A percentile compares a stretch with the other conserved stretches of the same genome.
Evolutionary conservation across 92 coral and sea anemone species (phyloP).

Genomic region (Phenganax marumi): DNA sequence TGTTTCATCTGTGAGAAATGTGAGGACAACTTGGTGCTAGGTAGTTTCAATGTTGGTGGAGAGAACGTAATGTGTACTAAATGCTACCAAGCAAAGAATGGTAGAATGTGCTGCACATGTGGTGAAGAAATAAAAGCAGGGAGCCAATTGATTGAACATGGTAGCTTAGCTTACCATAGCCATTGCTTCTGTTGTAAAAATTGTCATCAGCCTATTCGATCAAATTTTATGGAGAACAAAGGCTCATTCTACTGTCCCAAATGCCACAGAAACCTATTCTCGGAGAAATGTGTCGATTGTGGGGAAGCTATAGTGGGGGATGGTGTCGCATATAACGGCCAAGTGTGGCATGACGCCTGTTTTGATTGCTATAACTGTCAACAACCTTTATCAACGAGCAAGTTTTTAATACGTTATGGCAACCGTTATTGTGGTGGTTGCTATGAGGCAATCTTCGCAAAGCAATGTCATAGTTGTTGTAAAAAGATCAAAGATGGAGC

Average conservation of each 20-base stretch:
- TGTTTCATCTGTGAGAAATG: slow-evolving; percentile 43
- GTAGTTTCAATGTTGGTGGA: slow-evolving; percentile 23
- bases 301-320: slow-evolving; percentile 55
- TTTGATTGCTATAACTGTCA: slow-evolving; percentile 36
- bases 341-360: slow-evolving; percentile 35
- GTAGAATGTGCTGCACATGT: slow-evolving; percentile 30
- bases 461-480: slow-evolving; percentile 76
- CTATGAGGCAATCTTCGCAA: slow-evolving; percentile 85
- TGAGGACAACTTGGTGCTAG: slow-evolving; percentile 8
- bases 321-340: slow-evolving; percentile 25
- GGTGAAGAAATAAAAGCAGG: slow-evolving; percentile 34
- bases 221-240: slow-evolving; percentile 28
- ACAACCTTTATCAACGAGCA: slow-evolving; percentile 10
- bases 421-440: slow-evolving; percentile 87
- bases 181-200: slow-evolving; percentile 25
- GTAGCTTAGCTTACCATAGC: slow-evolving; percentile 3
- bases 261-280: slow-evolving; percentile 27
- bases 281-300: slow-evolving; percentile 37
- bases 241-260: slow-evolving; percentile 31
- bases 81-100: slow-evolving; percentile 24
- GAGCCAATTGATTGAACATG: slow-evolving; percentile 3
- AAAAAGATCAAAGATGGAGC: slow-evolving; percentile 76
- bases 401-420: slow-evolving; percentile 58
- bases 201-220: slow-evolving; percentile 25
- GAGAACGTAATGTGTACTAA: slow-evolving; percentile 24